These are phyloP conservation scores for Pterophyllum scalare DNA, from an alignment of 2,113 vertebrate species.

Conservation along the genomic window DNA sequence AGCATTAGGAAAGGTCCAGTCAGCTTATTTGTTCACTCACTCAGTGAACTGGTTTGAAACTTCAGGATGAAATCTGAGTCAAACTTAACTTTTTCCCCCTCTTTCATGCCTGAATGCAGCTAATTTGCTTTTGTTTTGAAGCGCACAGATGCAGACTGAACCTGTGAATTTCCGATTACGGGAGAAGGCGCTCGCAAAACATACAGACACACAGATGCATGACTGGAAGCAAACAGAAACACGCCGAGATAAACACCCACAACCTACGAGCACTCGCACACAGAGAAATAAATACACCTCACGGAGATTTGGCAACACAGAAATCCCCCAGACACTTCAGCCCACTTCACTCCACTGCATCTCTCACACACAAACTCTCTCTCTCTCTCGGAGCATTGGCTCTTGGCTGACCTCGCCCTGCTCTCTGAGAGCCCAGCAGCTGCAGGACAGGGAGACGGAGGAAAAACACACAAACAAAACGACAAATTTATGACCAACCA, in stretches of 20 bases:
- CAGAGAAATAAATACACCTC: slow-evolving; percentile 44
- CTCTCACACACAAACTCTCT: slow-evolving; percentile 9
- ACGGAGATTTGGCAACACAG: slow-evolving; percentile 35
- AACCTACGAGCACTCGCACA: not conserved
- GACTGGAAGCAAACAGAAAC: slow-evolving; percentile 7
- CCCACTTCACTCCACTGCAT: slow-evolving; percentile 33
- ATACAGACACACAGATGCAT: slow-evolving; percentile 8
- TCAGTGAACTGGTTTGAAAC: not conserved
- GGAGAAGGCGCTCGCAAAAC: not conserved
- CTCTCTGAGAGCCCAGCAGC: slow-evolving; percentile 52
- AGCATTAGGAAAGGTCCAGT: not conserved
- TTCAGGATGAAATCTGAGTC: not conserved
- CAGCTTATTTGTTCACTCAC: not conserved
- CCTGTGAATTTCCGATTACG: not conserved
- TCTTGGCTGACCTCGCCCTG: slow-evolving; percentile 49
- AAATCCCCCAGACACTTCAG: slow-evolving; percentile 39
- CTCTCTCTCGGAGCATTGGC: slow-evolving; percentile 11
- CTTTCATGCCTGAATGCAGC: not conserved
- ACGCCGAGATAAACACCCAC: slow-evolving; percentile 28
- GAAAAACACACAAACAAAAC: slow-evolving; percentile 73
- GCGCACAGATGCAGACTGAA: not conserved
- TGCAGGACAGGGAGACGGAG: slow-evolving; percentile 46
- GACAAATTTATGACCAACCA: slow-evolving; percentile 74
- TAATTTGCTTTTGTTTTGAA: not conserved
- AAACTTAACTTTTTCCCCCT: not conserved